Conservation (phyloP, 2,113 vertebrate species). For the Callithrix jacchus region DNA sequence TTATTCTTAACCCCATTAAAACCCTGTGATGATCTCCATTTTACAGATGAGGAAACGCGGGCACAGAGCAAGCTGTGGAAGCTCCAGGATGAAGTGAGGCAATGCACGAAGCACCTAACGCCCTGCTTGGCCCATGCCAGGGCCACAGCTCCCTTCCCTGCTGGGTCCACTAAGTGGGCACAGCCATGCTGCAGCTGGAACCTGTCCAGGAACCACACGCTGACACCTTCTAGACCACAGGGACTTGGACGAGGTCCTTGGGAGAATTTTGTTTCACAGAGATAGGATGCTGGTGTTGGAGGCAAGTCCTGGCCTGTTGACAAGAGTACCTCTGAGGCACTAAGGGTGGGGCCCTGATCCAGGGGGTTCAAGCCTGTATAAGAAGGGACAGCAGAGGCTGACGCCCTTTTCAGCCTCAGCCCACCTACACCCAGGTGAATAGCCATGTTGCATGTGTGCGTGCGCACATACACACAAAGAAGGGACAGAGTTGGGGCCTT, state of each 20-base stretch:
- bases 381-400: background rate
- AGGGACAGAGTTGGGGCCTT: background rate
- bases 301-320: background rate
- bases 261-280: background rate
- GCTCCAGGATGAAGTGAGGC: background rate
- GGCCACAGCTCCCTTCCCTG: fast-evolving
- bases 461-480: no score
- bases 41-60: background rate
- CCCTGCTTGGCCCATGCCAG: background rate
- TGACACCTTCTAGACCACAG: background rate
- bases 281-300: no score
- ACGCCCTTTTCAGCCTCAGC: no score
- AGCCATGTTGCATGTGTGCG: no score
- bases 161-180: fast-evolving
- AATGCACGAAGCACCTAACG: fast-evolving
- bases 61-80: no score
- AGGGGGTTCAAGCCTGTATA: fast-evolving
- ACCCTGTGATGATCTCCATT: no score
- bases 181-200: background rate
- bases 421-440: no score
- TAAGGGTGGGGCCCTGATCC: background rate
- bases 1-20: background rate
- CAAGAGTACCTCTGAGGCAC: background rate
- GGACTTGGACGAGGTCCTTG: background rate
- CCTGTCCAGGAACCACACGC: background rate